Conservation (phyloP, 2,888 invertebrate genomes). For the Sesia apiformis region DNA sequence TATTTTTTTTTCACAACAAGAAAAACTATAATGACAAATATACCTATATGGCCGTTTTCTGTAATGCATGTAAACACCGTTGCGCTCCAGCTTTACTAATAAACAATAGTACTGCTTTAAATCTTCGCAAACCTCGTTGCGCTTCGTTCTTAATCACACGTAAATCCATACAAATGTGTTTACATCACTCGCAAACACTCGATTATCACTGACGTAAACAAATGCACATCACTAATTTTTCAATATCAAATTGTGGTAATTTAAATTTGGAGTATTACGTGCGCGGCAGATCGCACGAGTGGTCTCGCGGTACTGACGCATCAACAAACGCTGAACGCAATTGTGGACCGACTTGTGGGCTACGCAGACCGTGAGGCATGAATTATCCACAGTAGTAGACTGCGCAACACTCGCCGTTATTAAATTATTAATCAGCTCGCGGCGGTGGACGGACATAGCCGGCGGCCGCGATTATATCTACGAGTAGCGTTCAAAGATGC, state of each 20-base stretch:
- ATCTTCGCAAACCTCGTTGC: conserved; percentile 12
- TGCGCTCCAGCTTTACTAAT: conserved; percentile 67
- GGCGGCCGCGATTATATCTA: conserved; percentile 14
- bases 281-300: conserved; percentile 40
- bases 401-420: conserved; percentile 44
- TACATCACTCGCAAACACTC: conserved; percentile 20
- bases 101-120: conserved; percentile 32
- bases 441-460: conserved; percentile 16
- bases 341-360: conserved; percentile 28
- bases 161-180: conserved; percentile 11
- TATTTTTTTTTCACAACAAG: too few species aligned
- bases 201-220: conserved; percentile 7
- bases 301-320: conserved; percentile 50
- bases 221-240: conserved; percentile 8
- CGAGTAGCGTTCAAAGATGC: not conserved
- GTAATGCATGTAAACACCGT: conserved; percentile 71
- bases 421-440: conserved; percentile 50
- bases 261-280: not conserved
- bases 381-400: conserved; percentile 45
- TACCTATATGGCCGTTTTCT: conserved; percentile 71
- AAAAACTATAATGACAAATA: not conserved
- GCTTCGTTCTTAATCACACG: conserved; percentile 25
- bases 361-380: conserved; percentile 27
- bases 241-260: conserved; percentile 12
- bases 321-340: conserved; percentile 33